Percentiles rank a stretch among this genome's conserved stretches.
Evolutionary conservation across 2,113 vertebrate genomes (phyloP).

Genomic region (Mobula birostris): DNA sequence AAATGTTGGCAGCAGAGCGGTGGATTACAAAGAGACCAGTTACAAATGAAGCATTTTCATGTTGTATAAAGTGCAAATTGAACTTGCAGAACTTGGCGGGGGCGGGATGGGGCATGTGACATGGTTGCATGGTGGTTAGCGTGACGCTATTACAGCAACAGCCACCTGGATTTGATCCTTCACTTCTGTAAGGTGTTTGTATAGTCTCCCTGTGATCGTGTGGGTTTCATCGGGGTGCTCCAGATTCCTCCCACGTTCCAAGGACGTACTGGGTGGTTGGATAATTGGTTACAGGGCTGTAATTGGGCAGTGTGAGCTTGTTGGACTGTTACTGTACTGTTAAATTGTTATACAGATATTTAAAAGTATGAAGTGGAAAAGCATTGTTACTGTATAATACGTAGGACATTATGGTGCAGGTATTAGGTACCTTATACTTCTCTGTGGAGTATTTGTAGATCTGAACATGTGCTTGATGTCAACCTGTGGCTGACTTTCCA

Average conservation of each 20-base stretch:
- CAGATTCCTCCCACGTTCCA: too few species aligned
- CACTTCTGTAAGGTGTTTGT: too few species aligned
- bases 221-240: too few species aligned
- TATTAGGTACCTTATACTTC: neutral
- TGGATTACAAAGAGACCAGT: neutral
- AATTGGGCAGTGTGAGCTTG: too few species aligned
- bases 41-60: neutral
- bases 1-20: neutral
- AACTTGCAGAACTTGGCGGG: neutral
- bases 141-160: too few species aligned
- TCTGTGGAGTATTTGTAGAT: neutral
- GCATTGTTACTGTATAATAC: neutral
- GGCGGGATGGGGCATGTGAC: too few species aligned
- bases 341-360: neutral
- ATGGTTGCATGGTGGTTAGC: too few species aligned
- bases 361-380: neutral
- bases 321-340: too few species aligned
- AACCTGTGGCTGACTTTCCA: neutral
- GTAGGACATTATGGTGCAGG: neutral
- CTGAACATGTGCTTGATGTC: neutral
- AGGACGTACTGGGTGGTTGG: too few species aligned
- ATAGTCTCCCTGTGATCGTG: too few species aligned
- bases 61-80: neutral
- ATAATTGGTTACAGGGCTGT: too few species aligned
- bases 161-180: too few species aligned